phyloP scores from a whole-genome alignment of 2,888 invertebrate genomes.

The Agrilus mali region DNA sequence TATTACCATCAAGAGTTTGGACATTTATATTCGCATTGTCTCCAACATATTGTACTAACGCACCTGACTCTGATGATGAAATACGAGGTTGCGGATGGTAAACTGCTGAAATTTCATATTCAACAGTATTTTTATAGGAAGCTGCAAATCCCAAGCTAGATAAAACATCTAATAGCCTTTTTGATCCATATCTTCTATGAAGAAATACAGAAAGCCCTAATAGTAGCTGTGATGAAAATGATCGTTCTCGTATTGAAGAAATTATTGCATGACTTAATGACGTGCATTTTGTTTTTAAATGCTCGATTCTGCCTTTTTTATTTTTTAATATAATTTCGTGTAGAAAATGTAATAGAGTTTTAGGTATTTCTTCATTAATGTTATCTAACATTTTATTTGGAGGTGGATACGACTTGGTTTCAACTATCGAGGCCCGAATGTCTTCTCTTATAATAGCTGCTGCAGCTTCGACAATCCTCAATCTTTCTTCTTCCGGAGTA shows the following conservation, averaged over 20 bases:
- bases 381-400: conserved; percentile 22
- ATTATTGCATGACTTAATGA: conserved; percentile 24
- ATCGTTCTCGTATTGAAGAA: conserved; percentile 19
- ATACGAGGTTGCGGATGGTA: conserved; percentile 23
- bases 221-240: conserved; percentile 20
- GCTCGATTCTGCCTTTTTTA: conserved; percentile 15
- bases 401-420: conserved; percentile 25
- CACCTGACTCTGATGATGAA: conserved; percentile 22
- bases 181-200: conserved; percentile 24
- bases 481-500: conserved; percentile 19
- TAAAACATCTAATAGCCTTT: conserved; percentile 21
- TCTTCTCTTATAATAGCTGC: conserved; percentile 29
- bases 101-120: conserved; percentile 23
- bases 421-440: conserved; percentile 23
- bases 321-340: conserved; percentile 22
- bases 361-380: conserved; percentile 16
- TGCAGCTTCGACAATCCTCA: conserved; percentile 27
- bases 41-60: conserved; percentile 21
- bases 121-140: conserved; percentile 17
- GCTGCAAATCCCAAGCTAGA: conserved; percentile 24
- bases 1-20: conserved; percentile 12
- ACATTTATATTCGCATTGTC: conserved; percentile 13
- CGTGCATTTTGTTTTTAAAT: conserved; percentile 25
- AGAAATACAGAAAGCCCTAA: conserved; percentile 22
- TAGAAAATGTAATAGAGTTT: conserved; percentile 25